Evolutionary conservation across 1,140 invertebrate species (phyloP).

Genomic region (Lordiphosa mommai): DNA sequence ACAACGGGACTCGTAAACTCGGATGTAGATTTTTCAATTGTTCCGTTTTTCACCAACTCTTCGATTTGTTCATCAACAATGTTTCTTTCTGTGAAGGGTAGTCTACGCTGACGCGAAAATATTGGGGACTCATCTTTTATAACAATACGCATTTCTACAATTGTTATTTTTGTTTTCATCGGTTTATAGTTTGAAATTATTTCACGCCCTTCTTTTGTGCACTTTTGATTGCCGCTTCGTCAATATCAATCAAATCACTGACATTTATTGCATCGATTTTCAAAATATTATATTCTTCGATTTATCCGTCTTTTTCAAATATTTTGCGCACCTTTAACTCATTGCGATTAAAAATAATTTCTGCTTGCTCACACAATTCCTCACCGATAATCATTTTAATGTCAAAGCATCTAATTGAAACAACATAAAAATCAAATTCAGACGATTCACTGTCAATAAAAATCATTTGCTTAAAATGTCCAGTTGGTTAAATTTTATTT

Average conservation of each 20-base stretch:
- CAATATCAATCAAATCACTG: no score
- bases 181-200: background rate
- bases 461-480: background rate
- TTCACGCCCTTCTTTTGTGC: background rate
- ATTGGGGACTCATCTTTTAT: slow-evolving; percentile 6
- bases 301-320: no score
- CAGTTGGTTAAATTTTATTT: background rate
- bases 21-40: slow-evolving; percentile 4
- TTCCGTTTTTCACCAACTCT: background rate
- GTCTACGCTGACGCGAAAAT: slow-evolving; percentile 1
- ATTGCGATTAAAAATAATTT: no score
- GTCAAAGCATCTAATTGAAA: slow-evolving; percentile 2
- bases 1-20: background rate
- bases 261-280: no score
- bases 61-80: slow-evolving; percentile 20
- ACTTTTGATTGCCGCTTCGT: no score
- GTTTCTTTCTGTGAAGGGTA: slow-evolving; percentile 4
- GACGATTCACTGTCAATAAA: background rate
- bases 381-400: background rate
- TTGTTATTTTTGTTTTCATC: slow-evolving; percentile 3
- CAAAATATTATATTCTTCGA: no score
- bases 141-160: slow-evolving; percentile 9
- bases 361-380: no score
- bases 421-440: slow-evolving; percentile 2
- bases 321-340: no score